Percentiles rank a stretch among this genome's conserved stretches.
These are phyloP conservation scores for Chascanopsetta lugubris DNA, from an alignment of 2,113 vertebrate genomes.

Conservation along the genomic window DNA sequence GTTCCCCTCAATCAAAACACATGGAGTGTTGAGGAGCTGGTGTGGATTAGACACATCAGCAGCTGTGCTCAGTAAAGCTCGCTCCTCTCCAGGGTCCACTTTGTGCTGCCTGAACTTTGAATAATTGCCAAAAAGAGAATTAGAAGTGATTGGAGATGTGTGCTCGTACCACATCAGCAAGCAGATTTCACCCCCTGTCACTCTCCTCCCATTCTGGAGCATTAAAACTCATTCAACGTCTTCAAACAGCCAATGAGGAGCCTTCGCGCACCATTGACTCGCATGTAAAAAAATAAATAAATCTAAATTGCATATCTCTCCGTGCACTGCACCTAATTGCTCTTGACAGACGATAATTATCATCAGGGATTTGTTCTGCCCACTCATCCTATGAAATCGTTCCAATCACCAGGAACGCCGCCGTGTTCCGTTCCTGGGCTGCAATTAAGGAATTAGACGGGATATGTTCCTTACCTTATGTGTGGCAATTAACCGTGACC, in stretches of 20 bases:
- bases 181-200: constrained; percentile 63
- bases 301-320: constrained; percentile 64
- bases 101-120: constrained; percentile 50
- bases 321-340: constrained; percentile 72
- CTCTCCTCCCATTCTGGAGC: constrained; percentile 46
- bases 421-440: constrained; percentile 49
- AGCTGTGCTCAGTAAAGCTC: constrained; percentile 51
- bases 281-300: constrained; percentile 40
- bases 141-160: constrained; percentile 38
- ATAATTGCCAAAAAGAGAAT: constrained; percentile 62
- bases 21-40: constrained; percentile 37
- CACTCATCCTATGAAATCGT: constrained; percentile 65
- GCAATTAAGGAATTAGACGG: constrained; percentile 76
- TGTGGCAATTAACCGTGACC: constrained; percentile 71
- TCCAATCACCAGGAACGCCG: constrained; percentile 29
- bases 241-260: constrained; percentile 47
- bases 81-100: constrained; percentile 49
- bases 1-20: constrained; percentile 45
- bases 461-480: constrained; percentile 75
- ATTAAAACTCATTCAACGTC: constrained; percentile 34
- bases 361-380: constrained; percentile 72
- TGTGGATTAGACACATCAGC: constrained; percentile 57
- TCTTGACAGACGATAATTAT: constrained; percentile 79
- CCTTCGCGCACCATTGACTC: constrained; percentile 45
- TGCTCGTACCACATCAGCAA: constrained; percentile 49